Percentiles rank a stretch among this genome's conserved stretches.
Evolutionary conservation across 2,888 invertebrate species (phyloP).

Genomic region (Myopa tessellatipennis): DNA sequence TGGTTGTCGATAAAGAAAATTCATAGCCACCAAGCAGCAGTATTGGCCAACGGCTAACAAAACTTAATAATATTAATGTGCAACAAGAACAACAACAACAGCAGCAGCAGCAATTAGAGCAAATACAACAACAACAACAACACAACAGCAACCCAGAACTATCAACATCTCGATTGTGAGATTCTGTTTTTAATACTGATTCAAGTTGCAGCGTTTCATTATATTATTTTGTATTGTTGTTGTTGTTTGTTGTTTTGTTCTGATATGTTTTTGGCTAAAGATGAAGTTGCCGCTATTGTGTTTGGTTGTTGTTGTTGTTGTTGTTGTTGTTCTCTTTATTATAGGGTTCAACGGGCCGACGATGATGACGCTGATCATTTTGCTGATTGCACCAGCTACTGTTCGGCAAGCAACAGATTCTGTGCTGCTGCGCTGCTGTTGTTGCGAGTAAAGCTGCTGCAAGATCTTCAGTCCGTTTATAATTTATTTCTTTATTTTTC

Average conservation of each 20-base stretch:
- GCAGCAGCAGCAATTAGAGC: background rate
- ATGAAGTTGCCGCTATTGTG: too few relatives aligned
- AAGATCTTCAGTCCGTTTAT: background rate
- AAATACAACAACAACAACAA: background rate
- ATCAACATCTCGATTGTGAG: background rate
- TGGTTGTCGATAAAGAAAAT: constrained; percentile 42
- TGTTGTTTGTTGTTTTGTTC: background rate
- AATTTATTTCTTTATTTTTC: constrained; percentile 5
- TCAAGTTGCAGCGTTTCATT: background rate
- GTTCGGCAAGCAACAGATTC: background rate
- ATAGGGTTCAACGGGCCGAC: background rate
- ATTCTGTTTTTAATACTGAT: background rate
- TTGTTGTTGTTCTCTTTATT: background rate
- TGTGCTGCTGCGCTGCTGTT: background rate
- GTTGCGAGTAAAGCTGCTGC: background rate
- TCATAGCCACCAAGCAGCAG: constrained; percentile 10
- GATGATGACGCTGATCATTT: background rate
- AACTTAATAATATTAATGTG: constrained; percentile 20
- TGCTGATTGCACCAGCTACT: constrained; percentile 4
- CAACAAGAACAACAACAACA: too few relatives aligned
- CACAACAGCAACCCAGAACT: background rate
- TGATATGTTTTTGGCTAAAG: too few relatives aligned
- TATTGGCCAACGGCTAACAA: constrained; percentile 33
- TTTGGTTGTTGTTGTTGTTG: background rate
- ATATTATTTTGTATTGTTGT: background rate